Evolutionary conservation across 2,888 invertebrate genomes (phyloP).

Genomic region (Belgica antarctica): DNA sequence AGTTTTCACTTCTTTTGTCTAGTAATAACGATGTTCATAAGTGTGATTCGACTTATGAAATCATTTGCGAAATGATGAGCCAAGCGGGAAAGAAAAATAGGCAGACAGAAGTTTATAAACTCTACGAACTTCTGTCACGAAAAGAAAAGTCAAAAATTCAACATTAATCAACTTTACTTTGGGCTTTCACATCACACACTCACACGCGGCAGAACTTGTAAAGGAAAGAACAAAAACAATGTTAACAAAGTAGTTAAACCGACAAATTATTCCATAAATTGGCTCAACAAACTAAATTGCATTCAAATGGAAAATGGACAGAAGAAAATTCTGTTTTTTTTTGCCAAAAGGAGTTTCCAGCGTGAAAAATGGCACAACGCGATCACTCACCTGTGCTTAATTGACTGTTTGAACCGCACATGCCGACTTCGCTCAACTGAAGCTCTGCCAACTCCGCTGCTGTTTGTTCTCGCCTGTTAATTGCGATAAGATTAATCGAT

Average conservation of each 20-base stretch:
- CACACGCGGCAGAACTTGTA: constrained; percentile 36
- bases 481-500: not conserved
- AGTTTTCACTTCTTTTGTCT: constrained; percentile 6
- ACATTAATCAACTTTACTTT: constrained; percentile 12
- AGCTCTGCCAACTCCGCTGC: constrained; percentile 46
- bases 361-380: not conserved
- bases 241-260: constrained; percentile 11
- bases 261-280: constrained; percentile 16
- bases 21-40: constrained; percentile 2
- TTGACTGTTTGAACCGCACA: constrained; percentile 47
- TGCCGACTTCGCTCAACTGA: constrained; percentile 45
- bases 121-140: not conserved
- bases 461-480: constrained; percentile 45
- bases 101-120: not conserved
- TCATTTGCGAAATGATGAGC: not conserved
- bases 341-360: constrained; percentile 15
- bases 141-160: not conserved
- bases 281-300: not conserved
- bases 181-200: constrained; percentile 15
- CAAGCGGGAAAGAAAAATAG: not conserved
- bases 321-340: no score
- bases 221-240: constrained; percentile 30
- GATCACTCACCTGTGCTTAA: constrained; percentile 46
- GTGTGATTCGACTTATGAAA: not conserved
- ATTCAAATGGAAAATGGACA: constrained; percentile 8